Base-by-base conservation (phyloP, 2,113 vertebrate genomes). In the Perognathus longimembris region DNA sequence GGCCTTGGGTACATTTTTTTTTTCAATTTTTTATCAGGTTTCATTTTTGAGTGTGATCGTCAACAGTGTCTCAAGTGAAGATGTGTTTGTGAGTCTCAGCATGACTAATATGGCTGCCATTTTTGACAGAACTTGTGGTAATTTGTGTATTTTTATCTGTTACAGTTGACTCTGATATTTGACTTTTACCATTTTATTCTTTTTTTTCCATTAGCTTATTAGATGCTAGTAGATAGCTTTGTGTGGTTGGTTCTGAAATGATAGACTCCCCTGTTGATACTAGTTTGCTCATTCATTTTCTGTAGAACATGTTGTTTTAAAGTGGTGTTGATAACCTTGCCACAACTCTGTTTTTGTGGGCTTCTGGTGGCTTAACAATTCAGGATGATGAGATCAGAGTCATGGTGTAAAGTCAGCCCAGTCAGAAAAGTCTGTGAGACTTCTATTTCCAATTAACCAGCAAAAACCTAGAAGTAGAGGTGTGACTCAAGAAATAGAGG, bases 91-190 rank as follows among this genome's bases (percentile, higher is more conserved):
- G 61, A 77, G 50, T 74, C 74, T 14, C 59, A 3, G 11, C n/a
- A 42, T 91, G 87, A 81, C 57, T 88, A 64, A 90, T n/a, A n/a
- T 45, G 80, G 70, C 38, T 32, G 32, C 69, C 40, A 32, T 20
- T 5, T 21, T 26, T 79, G 82, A 81, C 42, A 64, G 24, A 42
- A 57, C 63, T 85, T 54, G 10, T 76, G 3, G 8, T 63, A 14
- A 90, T 93, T 75, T 30, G 32, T 85, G 7, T 64, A 3, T 87
- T 94, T 57, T 73, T 86, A 54, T 2, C 1, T 89, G 45, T 73
- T 69, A 38, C 63, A n/a, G 67, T 66, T 90, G 82, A 64, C 74
- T 81, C 83, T 96, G 83, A 90, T 85, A 69, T 91, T 70, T 82
- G 69, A 34, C 24, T 73, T 93, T 82, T 78, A 38, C 57, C 45